Conservation (phyloP, 1,140 invertebrate species). For the Pteromalus puparum region DNA sequence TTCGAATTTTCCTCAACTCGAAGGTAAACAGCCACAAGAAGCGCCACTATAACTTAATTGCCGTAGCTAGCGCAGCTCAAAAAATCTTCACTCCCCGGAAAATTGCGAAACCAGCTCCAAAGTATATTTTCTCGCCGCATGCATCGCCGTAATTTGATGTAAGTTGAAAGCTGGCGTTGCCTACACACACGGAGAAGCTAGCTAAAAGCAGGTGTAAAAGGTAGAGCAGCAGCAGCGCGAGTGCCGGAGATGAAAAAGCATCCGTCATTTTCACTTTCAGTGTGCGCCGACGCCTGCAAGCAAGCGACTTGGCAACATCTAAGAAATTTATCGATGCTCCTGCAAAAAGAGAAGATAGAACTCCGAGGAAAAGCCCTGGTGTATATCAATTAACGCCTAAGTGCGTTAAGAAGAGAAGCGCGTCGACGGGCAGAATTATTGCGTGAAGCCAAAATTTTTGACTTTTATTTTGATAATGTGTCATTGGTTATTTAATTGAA, state of each 20-base stretch:
- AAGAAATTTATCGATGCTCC: constrained; percentile 33
- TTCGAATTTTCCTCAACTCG: too few species aligned
- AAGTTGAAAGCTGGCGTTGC: background rate
- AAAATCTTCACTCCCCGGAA: background rate
- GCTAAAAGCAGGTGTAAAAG: background rate
- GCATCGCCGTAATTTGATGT: constrained; percentile 10
- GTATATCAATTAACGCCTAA: constrained; percentile 40
- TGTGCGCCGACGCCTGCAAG: background rate
- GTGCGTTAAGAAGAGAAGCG: constrained; percentile 18
- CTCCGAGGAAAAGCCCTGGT: constrained; percentile 1
- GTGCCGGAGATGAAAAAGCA: constrained; percentile 33
- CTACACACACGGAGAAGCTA: background rate
- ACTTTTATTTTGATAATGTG: too few species aligned
- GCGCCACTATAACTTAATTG: background rate
- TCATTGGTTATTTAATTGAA: too few species aligned
- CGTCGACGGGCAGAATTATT: constrained; percentile 12
- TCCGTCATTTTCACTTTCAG: constrained; percentile 36
- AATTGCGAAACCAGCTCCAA: background rate
- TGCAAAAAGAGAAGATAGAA: background rate
- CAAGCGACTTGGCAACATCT: background rate
- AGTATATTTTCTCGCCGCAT: constrained; percentile 1
- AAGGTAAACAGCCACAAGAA: too few species aligned
- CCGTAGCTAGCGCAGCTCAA: background rate
- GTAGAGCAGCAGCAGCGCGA: background rate
- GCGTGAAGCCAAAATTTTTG: background rate